Evolutionary conservation across 2,113 vertebrate species (phyloP).

Genomic region (Stegastes partitus): DNA sequence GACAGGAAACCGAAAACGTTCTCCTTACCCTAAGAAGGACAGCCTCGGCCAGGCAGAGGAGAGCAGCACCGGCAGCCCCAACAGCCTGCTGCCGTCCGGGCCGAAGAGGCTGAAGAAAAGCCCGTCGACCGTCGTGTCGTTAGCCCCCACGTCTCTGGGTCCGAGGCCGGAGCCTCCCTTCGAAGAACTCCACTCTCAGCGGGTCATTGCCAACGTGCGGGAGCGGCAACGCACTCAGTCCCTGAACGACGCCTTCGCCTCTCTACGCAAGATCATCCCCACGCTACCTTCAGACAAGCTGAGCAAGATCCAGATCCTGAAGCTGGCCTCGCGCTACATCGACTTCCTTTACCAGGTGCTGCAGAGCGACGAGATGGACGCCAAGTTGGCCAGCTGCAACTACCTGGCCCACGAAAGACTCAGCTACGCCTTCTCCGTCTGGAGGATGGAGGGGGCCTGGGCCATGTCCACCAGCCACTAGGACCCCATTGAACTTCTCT

Average conservation of each 20-base stretch:
- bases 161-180: constrained; percentile 83
- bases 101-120: constrained; percentile 82
- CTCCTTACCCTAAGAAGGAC: constrained; percentile 81
- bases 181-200: constrained; percentile 89
- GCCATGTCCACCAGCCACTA: constrained; percentile 92
- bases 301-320: constrained; percentile 94
- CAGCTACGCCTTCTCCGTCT: constrained; percentile 93
- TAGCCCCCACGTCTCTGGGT: constrained; percentile 80
- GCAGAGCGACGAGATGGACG: constrained; percentile 91
- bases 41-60: constrained; percentile 68
- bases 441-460: constrained; percentile 95
- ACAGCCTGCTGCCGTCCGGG: constrained; percentile 69
- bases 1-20: constrained; percentile 81
- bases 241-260: constrained; percentile 91
- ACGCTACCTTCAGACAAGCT: constrained; percentile 93
- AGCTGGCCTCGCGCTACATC: constrained; percentile 91
- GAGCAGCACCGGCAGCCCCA: constrained; percentile 72
- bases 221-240: constrained; percentile 92
- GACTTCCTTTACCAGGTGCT: constrained; percentile 93
- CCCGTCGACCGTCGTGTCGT: constrained; percentile 62
- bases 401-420: constrained; percentile 92
- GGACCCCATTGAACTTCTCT: constrained; percentile 56
- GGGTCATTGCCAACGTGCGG: constrained; percentile 91
- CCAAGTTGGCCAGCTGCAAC: constrained; percentile 90
- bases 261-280: constrained; percentile 92